phyloP scores from a whole-genome alignment of 2,888 invertebrate species.

The Neria commutata region DNA sequence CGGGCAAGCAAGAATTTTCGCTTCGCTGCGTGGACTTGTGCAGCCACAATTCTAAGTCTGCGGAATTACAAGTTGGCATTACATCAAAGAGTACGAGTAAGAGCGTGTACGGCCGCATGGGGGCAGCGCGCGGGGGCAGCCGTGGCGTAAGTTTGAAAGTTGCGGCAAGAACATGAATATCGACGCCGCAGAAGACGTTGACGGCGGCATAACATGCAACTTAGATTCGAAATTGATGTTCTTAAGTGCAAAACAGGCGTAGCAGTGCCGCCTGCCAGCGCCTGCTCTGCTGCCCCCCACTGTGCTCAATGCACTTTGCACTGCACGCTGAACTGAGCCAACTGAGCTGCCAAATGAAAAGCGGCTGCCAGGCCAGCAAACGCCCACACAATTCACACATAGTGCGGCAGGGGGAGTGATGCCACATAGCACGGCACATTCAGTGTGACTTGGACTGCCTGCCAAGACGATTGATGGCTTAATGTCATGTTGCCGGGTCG shows the following conservation, averaged over 20 bases:
- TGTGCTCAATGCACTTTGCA: too few relatives aligned
- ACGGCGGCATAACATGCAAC: slow-evolving; percentile 14
- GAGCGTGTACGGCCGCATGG: background rate
- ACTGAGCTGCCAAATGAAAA: too few relatives aligned
- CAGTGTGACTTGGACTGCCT: slow-evolving; percentile 11
- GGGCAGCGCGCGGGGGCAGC: background rate
- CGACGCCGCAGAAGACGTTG: background rate
- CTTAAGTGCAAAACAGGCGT: slow-evolving; percentile 12
- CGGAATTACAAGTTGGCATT: slow-evolving; percentile 12
- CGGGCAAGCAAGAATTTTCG: too few relatives aligned
- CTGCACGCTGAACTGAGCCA: too few relatives aligned
- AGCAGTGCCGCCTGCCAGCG: background rate
- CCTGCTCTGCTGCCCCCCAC: too few relatives aligned
- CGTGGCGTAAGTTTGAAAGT: background rate
- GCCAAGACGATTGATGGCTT: slow-evolving; percentile 39
- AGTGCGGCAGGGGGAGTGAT: background rate
- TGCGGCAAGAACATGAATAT: background rate
- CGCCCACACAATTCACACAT: slow-evolving; percentile 12
- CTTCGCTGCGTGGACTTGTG: too few relatives aligned
- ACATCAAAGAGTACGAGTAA: slow-evolving; percentile 3
- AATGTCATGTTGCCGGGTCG: slow-evolving; percentile 37
- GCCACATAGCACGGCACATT: background rate
- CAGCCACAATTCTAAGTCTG: slow-evolving; percentile 5
- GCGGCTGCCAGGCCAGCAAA: too few relatives aligned
- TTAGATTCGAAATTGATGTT: slow-evolving; percentile 33